Conservation (phyloP, 2,113 vertebrate species). For the Amblyornis subalaris region DNA sequence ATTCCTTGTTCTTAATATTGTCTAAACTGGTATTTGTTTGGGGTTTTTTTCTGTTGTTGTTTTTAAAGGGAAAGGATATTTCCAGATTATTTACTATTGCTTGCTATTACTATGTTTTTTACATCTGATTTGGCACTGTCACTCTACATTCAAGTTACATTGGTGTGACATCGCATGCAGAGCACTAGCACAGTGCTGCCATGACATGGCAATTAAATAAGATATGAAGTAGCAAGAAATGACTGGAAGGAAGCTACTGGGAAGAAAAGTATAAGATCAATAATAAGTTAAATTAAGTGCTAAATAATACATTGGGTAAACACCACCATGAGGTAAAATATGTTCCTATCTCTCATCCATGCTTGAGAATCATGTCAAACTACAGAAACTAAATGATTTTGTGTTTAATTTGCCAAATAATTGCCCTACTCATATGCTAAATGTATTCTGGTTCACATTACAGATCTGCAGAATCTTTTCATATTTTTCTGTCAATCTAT, state of each 20-base stretch:
- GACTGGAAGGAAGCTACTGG: neutral
- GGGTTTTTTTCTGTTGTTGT: rapidly evolving
- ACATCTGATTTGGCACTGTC: neutral
- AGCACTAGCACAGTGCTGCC: neutral
- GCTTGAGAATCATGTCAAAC: neutral
- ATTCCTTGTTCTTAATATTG: neutral
- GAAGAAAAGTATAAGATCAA: neutral
- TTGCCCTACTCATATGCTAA: neutral
- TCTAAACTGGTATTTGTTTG: neutral
- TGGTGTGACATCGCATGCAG: neutral
- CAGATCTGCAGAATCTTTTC: neutral
- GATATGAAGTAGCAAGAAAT: neutral
- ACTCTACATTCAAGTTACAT: neutral
- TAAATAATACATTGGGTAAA: neutral
- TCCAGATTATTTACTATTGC: neutral
- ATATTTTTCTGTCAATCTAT: neutral
- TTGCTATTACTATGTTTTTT: neutral
- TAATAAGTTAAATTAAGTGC: neutral
- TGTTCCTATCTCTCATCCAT: neutral
- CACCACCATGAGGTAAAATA: neutral
- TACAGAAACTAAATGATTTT: neutral
- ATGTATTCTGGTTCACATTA: neutral
- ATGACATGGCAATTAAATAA: neutral
- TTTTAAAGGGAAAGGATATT: neutral
- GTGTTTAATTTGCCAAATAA: neutral